These are phyloP conservation scores for Lepidothrix coronata DNA, from an alignment of 2,113 vertebrate genomes.

Conservation along the genomic window DNA sequence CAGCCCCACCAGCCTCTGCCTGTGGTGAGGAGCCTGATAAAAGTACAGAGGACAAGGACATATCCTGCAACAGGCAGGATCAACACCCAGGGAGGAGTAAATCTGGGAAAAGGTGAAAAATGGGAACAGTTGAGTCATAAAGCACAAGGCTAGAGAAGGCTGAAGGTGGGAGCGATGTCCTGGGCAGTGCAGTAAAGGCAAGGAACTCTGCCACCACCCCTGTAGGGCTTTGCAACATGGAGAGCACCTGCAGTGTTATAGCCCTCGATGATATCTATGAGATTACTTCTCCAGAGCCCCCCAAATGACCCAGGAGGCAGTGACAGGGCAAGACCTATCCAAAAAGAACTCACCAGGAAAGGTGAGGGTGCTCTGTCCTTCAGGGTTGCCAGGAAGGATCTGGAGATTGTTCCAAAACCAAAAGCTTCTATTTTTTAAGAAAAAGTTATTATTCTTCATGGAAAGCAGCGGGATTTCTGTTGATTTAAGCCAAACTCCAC, in stretches of 20 bases:
- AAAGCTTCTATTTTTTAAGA: not conserved
- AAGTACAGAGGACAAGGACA: fast-evolving
- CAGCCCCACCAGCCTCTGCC: not conserved
- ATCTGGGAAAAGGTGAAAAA: not conserved
- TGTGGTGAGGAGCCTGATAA: not conserved
- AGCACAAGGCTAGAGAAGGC: not conserved
- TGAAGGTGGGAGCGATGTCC: not conserved
- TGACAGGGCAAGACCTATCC: not conserved
- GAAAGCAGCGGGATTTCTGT: not conserved
- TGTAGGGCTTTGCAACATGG: not conserved
- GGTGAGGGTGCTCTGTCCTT: not conserved
- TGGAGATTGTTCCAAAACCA: not conserved
- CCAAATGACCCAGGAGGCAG: not conserved
- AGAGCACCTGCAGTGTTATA: not conserved
- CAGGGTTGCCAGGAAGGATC: not conserved
- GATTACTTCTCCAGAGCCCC: not conserved
- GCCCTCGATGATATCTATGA: fast-evolving
- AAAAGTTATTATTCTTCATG: not conserved
- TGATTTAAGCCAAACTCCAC: not conserved
- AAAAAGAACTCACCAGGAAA: not conserved
- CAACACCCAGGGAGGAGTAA: not conserved
- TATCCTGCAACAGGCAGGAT: not conserved
- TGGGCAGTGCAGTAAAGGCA: not conserved
- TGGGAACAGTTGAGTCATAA: not conserved
- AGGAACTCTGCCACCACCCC: not conserved